Evolutionary conservation across 2,113 vertebrate species (phyloP).

Genomic region (Willisornis vidua): DNA sequence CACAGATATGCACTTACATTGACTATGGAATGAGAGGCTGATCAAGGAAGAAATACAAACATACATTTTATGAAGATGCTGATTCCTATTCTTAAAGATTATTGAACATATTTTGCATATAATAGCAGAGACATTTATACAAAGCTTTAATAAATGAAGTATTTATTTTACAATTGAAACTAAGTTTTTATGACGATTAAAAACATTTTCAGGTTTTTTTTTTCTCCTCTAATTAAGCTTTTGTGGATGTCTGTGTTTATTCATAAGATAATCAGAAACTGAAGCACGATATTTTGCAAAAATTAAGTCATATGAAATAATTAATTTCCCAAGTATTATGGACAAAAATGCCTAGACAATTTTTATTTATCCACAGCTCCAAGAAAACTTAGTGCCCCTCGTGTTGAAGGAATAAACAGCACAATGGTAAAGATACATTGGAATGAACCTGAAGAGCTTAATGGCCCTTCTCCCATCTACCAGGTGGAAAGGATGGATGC

Average conservation of each 20-base stretch:
- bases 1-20: background rate
- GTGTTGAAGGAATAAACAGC: conserved; percentile 77
- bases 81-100: background rate
- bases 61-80: background rate
- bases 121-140: background rate
- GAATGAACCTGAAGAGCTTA: conserved; percentile 80
- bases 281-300: background rate
- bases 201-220: background rate
- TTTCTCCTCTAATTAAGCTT: background rate
- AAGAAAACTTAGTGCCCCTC: conserved; percentile 75
- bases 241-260: background rate
- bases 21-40: background rate
- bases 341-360: background rate
- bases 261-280: background rate
- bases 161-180: background rate
- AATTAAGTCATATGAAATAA: background rate
- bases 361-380: conserved; percentile 79
- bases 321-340: background rate
- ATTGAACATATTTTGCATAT: background rate
- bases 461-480: conserved; percentile 86
- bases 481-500: conserved; percentile 86
- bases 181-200: background rate
- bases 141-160: background rate
- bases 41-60: background rate
- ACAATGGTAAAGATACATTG: conserved; percentile 80